Percentiles rank a stretch among this genome's conserved stretches.
Conservation (phyloP, 2,888 invertebrate species). For the Lepidochrysops patricia region DNA sequence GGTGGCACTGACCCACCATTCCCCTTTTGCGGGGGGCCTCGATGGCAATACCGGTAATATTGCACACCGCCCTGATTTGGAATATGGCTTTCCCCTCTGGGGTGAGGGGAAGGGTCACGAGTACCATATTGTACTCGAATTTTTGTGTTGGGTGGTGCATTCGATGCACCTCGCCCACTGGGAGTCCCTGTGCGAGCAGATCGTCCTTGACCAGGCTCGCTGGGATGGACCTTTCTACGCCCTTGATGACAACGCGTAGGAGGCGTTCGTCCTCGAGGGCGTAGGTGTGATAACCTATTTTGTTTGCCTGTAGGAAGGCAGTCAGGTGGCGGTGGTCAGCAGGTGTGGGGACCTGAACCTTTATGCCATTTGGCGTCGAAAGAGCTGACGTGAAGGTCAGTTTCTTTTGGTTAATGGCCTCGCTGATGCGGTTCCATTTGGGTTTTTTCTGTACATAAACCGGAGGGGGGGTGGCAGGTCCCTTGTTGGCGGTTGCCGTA, state of each 20-base stretch:
- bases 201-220: no score
- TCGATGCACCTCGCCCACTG: background rate
- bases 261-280: constrained; percentile 14
- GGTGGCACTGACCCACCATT: no score
- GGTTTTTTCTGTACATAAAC: background rate
- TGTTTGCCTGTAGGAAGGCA: background rate
- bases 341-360: background rate
- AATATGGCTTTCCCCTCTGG: background rate
- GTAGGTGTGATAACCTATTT: background rate
- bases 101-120: background rate
- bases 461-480: background rate
- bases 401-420: background rate
- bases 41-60: background rate
- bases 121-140: background rate
- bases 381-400: background rate
- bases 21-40: no score
- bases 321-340: background rate
- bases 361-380: background rate
- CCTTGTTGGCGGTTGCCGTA: background rate
- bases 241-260: background rate
- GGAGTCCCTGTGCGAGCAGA: background rate
- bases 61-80: background rate
- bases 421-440: background rate
- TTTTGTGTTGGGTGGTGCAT: background rate
- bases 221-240: background rate